phyloP scores from a whole-genome alignment of 2,888 invertebrate genomes.

The Drosophila barbarae region DNA sequence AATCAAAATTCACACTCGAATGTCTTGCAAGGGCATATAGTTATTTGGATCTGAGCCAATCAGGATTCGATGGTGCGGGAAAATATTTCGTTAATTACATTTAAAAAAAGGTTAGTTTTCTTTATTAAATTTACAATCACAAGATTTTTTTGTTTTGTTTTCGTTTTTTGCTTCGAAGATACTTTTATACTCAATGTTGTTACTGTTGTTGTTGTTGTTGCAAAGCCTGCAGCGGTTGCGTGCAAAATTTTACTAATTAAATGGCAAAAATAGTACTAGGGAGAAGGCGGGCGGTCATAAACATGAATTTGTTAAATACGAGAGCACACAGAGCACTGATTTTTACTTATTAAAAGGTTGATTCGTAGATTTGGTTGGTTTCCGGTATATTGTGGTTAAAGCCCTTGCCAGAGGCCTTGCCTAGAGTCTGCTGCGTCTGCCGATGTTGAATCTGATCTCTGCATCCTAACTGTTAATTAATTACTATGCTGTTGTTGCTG shows the following conservation, averaged over 20 bases:
- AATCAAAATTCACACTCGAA: conserved; percentile 42
- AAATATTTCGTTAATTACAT: conserved; percentile 58
- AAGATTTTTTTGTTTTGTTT: conserved; percentile 50
- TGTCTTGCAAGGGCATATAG: conserved; percentile 11
- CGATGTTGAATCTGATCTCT: conserved; percentile 55
- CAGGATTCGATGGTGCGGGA: conserved; percentile 33
- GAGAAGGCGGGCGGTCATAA: conserved; percentile 41
- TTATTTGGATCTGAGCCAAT: conserved; percentile 34
- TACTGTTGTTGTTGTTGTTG: conserved; percentile 43
- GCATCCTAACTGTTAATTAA: conserved; percentile 56
- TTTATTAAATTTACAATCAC: conserved; percentile 74
- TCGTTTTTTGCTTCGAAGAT: conserved; percentile 38
- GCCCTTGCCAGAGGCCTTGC: conserved; percentile 29
- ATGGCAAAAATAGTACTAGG: conserved; percentile 63
- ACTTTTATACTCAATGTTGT: conserved; percentile 38
- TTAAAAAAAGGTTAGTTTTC: conserved; percentile 48
- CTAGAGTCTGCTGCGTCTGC: conserved; percentile 37
- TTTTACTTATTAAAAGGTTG: conserved; percentile 36
- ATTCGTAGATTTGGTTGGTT: conserved; percentile 13
- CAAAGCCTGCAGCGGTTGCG: conserved; percentile 50
- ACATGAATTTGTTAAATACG: conserved; percentile 44
- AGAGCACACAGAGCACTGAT: conserved; percentile 47
- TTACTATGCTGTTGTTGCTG: conserved; percentile 57
- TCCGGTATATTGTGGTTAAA: conserved; percentile 14
- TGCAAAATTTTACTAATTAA: conserved; percentile 66